These are phyloP conservation scores for Emydocephalus ijimae DNA, from an alignment of 2,113 vertebrate species.

Conservation along the genomic window DNA sequence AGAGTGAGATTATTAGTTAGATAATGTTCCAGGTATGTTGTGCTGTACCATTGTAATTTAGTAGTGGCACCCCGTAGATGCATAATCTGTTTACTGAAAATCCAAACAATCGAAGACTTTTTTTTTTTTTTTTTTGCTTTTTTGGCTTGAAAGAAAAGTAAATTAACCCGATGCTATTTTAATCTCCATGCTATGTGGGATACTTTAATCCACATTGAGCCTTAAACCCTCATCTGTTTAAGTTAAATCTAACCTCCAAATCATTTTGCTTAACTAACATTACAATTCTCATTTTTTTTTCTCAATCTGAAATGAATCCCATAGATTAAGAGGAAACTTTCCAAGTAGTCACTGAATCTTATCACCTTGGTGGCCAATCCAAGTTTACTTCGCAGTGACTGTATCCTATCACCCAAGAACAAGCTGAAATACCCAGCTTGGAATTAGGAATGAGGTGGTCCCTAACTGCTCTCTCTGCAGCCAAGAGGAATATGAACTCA, in stretches of 20 bases:
- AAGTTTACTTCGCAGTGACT: background rate
- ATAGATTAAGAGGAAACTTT: background rate
- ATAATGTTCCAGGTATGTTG: constrained; percentile 18
- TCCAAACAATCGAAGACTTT: constrained; percentile 20
- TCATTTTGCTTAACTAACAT: constrained; percentile 17
- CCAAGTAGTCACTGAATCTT: background rate
- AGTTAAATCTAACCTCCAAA: background rate
- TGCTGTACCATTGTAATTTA: constrained; percentile 20
- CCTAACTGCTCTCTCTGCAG: background rate
- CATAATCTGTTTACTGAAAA: constrained; percentile 41
- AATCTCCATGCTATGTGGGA: constrained; percentile 10
- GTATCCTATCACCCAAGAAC: background rate
- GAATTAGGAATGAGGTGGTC: background rate
- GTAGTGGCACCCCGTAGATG: constrained; percentile 34
- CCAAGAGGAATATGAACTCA: background rate
- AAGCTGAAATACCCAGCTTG: background rate
- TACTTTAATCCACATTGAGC: constrained; percentile 13
- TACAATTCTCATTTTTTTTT: background rate
- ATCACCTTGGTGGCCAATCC: background rate
- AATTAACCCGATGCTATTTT: constrained; percentile 44
- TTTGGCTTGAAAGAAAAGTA: constrained; percentile 32
- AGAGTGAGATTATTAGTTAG: constrained; percentile 38
- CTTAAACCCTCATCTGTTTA: constrained; percentile 20
- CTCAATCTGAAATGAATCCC: background rate
- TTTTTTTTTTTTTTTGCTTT: too few species aligned